Conservation (phyloP, 2,113 vertebrate species). For the Nannospalax galili region DNA sequence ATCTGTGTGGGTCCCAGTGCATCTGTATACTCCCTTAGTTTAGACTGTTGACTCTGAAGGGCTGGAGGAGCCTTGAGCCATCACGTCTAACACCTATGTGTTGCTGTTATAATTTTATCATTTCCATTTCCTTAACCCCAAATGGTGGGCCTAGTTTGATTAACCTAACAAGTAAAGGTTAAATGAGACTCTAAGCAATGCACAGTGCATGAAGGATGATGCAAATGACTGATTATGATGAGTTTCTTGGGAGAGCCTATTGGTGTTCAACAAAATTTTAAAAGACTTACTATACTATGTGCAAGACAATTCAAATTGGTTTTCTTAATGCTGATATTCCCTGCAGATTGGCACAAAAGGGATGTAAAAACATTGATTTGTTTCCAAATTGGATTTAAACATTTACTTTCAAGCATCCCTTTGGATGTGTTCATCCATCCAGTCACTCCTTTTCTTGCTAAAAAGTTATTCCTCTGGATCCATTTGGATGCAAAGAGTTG, state of each 20-base stretch:
- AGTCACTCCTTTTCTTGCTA: constrained; percentile 5
- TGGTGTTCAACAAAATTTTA: constrained; percentile 17
- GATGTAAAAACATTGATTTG: neutral
- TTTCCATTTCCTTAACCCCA: neutral
- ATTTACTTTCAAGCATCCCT: neutral
- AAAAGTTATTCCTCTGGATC: neutral
- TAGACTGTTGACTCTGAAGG: neutral
- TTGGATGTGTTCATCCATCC: neutral
- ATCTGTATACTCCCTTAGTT: neutral
- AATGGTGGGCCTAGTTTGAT: neutral
- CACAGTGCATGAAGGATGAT: neutral
- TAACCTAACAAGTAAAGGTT: neutral
- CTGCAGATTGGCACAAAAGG: neutral
- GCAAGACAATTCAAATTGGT: constrained; percentile 7
- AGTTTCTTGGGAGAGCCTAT: neutral
- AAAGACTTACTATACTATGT: neutral
- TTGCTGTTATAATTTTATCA: neutral
- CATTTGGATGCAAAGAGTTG: neutral
- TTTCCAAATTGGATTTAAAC: neutral
- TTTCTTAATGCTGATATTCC: neutral
- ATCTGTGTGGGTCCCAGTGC: neutral
- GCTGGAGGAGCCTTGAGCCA: neutral
- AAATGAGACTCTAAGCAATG: neutral
- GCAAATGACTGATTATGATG: neutral
- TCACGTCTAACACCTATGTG: neutral